phyloP scores from a whole-genome alignment of 2,113 vertebrate genomes.

The Campylorhamphus procurvoides region DNA sequence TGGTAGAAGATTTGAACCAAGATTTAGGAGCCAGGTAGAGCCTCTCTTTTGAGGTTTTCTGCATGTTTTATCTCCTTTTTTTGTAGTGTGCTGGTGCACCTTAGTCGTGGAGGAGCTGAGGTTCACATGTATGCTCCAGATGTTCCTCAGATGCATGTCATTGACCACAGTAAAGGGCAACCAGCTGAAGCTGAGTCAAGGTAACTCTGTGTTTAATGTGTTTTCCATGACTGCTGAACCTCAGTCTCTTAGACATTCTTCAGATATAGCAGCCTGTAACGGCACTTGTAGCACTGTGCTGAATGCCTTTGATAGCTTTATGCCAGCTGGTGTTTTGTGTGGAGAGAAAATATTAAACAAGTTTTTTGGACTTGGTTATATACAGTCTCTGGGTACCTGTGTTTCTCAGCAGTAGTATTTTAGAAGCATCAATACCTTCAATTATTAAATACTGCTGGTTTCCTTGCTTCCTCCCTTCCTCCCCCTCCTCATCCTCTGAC shows the following conservation, averaged over 20 bases:
- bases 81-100: slow-evolving; percentile 83
- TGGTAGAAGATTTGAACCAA: not conserved
- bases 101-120: slow-evolving; percentile 83
- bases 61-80: fast-evolving
- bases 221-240: not conserved
- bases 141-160: slow-evolving; percentile 90
- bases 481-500: not conserved
- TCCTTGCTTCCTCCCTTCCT: not conserved
- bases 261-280: not conserved
- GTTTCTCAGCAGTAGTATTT: not conserved
- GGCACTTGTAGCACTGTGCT: not conserved
- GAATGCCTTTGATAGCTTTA: not conserved
- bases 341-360: not conserved
- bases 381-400: not conserved
- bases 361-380: not conserved
- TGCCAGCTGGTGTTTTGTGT: not conserved
- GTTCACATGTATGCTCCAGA: slow-evolving; percentile 92
- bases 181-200: slow-evolving; percentile 82
- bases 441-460: not conserved
- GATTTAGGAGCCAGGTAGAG: not conserved
- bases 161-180: slow-evolving; percentile 90
- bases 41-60: not conserved
- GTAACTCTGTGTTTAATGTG: not conserved
- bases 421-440: not conserved
- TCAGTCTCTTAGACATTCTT: not conserved